Evolutionary conservation across 2,888 invertebrate species (phyloP).

Genomic region (Biston betularia): DNA sequence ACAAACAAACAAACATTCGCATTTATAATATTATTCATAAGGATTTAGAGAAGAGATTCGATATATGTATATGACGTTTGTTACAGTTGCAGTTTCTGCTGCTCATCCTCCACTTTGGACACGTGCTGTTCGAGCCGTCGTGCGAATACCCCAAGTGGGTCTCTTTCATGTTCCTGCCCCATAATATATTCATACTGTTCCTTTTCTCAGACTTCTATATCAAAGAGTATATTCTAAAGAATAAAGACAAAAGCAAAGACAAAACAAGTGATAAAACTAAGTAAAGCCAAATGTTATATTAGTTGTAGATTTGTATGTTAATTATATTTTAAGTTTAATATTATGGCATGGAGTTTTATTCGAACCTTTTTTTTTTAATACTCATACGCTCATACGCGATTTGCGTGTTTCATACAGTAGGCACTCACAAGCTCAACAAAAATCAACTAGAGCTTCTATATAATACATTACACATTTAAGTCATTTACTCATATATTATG

Average conservation of each 20-base stretch:
- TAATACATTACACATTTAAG: no score
- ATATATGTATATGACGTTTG: not conserved
- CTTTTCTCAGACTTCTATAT: conserved; percentile 90
- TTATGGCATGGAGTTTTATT: conserved; percentile 21
- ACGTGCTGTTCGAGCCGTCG: conserved; percentile 82
- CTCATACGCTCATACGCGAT: no score
- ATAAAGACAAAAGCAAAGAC: conserved; percentile 66
- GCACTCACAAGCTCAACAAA: no score
- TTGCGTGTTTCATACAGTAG: no score
- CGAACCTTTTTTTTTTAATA: not conserved
- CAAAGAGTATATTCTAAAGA: conserved; percentile 87
- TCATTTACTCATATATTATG: no score
- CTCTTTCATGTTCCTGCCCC: conserved; percentile 86
- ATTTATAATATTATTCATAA: no score
- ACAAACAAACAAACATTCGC: no score
- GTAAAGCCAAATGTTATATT: conserved; percentile 40
- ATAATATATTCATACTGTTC: conserved; percentile 89
- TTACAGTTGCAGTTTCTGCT: conserved; percentile 88
- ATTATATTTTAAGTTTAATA: conserved; percentile 20
- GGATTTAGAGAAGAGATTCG: no score
- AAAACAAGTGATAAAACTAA: conserved; percentile 55
- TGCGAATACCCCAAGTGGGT: conserved; percentile 88
- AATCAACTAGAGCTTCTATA: no score
- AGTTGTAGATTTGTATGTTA: conserved; percentile 6
- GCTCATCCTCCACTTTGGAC: conserved; percentile 86